A percentile compares a stretch with the other conserved stretches of the same genome.
Evolutionary conservation across 2,113 vertebrate species (phyloP).

Genomic region (Cynocephalus volans): DNA sequence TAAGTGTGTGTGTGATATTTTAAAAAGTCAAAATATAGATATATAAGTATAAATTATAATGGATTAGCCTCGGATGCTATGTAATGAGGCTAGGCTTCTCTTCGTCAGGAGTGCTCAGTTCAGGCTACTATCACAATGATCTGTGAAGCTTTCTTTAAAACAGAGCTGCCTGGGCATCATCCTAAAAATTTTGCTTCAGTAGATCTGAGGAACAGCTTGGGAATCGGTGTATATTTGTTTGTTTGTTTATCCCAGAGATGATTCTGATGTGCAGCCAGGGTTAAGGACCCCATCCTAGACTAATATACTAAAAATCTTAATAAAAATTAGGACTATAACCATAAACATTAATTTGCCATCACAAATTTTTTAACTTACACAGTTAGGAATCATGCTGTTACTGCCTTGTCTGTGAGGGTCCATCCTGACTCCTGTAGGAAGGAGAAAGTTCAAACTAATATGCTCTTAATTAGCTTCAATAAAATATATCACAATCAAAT

Average conservation of each 20-base stretch:
- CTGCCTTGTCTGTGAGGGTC: slow-evolving; percentile 88
- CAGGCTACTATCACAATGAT: neutral
- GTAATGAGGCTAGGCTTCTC: neutral
- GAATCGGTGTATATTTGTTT: neutral
- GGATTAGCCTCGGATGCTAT: neutral
- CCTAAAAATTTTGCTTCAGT: slow-evolving; percentile 5
- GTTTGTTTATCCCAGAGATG: slow-evolving; percentile 12
- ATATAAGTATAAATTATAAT: neutral
- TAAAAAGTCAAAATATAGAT: slow-evolving; percentile 32
- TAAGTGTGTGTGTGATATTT: neutral
- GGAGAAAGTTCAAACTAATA: slow-evolving; percentile 80
- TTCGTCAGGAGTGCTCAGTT: neutral
- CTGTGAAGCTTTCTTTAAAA: neutral
- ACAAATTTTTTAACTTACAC: slow-evolving; percentile 86
- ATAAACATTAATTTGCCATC: neutral
- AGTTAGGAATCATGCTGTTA: slow-evolving; percentile 86
- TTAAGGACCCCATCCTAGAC: neutral
- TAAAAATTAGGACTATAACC: neutral
- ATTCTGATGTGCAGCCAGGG: neutral
- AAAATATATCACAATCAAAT: slow-evolving; percentile 26
- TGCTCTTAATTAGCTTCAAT: slow-evolving; percentile 30
- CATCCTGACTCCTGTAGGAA: slow-evolving; percentile 87
- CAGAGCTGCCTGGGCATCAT: neutral
- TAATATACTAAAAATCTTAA: slow-evolving; percentile 26
- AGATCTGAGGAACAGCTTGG: neutral